Evolutionary conservation across 2,888 invertebrate species (phyloP).

Genomic region (Ischnus inquisitorius): DNA sequence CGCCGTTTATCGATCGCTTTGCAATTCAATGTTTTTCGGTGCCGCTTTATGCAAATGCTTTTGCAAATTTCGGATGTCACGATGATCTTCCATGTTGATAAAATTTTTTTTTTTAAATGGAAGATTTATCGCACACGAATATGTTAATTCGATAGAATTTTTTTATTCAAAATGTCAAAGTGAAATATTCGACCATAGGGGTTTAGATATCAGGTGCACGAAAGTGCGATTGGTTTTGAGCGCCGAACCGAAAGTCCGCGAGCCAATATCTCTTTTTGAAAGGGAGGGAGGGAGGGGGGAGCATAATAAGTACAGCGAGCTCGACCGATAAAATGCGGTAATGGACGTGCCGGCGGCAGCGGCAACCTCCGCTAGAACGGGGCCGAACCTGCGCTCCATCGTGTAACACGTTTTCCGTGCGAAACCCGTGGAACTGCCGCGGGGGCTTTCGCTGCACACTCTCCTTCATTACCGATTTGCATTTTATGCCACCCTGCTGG

Average conservation of each 20-base stretch:
- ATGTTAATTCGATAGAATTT: slow-evolving; percentile 35
- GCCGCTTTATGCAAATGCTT: neutral
- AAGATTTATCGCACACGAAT: neutral
- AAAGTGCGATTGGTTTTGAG: slow-evolving; percentile 51
- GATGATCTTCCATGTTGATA: neutral
- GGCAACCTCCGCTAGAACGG: slow-evolving; percentile 53
- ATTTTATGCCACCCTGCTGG: slow-evolving; percentile 62
- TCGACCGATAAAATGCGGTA: slow-evolving; percentile 70
- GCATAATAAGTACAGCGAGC: slow-evolving; percentile 67
- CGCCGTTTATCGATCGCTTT: neutral
- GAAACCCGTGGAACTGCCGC: slow-evolving; percentile 49
- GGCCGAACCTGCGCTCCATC: slow-evolving; percentile 30
- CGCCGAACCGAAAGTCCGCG: slow-evolving; percentile 43
- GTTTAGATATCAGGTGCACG: slow-evolving; percentile 16
- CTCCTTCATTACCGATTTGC: slow-evolving; percentile 69
- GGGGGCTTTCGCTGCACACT: slow-evolving; percentile 58
- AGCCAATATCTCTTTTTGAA: slow-evolving; percentile 42
- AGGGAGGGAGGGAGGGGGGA: slow-evolving; percentile 23
- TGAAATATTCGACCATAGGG: slow-evolving; percentile 2
- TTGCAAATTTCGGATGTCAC: too few relatives aligned
- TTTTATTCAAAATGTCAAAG: slow-evolving; percentile 21
- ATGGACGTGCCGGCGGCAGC: slow-evolving; percentile 60
- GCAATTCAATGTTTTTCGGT: neutral
- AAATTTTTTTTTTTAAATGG: neutral
- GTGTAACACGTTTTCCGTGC: slow-evolving; percentile 65